Percentiles rank a stretch among this genome's conserved stretches.
Evolutionary conservation across 2,113 vertebrate species (phyloP).

Genomic region (Hydrochoerus hydrochaeris): DNA sequence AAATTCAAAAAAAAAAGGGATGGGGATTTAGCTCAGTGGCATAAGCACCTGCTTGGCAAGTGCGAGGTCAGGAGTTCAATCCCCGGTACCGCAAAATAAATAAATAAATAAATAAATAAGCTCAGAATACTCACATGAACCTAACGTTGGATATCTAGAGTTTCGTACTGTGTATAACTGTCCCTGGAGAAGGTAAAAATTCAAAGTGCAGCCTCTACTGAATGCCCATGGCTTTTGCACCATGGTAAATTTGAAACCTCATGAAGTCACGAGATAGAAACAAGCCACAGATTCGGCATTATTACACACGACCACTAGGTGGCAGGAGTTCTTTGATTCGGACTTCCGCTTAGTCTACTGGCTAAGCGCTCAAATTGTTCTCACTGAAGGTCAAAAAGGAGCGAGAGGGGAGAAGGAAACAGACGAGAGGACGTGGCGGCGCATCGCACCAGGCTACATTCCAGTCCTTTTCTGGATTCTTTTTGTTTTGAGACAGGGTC

Average conservation of each 20-base stretch:
- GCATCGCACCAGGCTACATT: neutral
- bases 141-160: neutral
- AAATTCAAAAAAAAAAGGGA: too few relatives aligned
- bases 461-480: neutral
- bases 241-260: neutral
- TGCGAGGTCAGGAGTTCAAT: too few relatives aligned
- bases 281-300: neutral
- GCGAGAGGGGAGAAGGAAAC: rapidly evolving
- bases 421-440: rapidly evolving
- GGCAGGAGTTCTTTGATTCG: conserved; percentile 23
- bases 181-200: neutral
- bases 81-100: too few relatives aligned
- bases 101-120: too few relatives aligned
- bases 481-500: neutral
- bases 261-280: neutral
- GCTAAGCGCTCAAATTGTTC: neutral
- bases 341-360: neutral
- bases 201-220: neutral
- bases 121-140: too few relatives aligned
- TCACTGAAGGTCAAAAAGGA: neutral
- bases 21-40: too few relatives aligned
- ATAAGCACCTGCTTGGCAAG: too few relatives aligned
- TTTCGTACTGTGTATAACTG: neutral
- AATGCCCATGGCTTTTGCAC: neutral
- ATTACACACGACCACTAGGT: conserved; percentile 31